Evolutionary conservation across 1,140 invertebrate species (phyloP).

Genomic region (Drosophila arizonae): DNA sequence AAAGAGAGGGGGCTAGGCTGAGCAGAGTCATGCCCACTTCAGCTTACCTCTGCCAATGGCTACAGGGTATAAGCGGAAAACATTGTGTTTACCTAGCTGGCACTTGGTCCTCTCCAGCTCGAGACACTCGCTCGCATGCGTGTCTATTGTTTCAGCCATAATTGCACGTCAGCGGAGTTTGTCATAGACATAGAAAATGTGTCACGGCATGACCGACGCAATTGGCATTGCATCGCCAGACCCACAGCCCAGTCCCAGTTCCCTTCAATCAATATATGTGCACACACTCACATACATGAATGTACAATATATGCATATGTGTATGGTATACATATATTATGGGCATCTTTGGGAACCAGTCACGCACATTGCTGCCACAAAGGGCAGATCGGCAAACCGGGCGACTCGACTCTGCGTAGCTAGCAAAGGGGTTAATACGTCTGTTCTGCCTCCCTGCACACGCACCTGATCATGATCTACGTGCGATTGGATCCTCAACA

Average conservation of each 20-base stretch:
- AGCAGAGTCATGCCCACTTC: too few relatives aligned
- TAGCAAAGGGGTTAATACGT: background rate
- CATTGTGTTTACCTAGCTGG: constrained; percentile 1
- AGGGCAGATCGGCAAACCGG: background rate
- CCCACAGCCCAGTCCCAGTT: too few relatives aligned
- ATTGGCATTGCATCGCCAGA: background rate
- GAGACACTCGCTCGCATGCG: constrained; percentile 12
- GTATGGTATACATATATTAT: too few relatives aligned
- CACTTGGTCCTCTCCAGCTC: background rate
- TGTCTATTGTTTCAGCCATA: constrained; percentile 29
- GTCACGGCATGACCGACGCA: constrained; percentile 18
- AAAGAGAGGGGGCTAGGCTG: too few relatives aligned
- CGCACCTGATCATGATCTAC: constrained; percentile 4
- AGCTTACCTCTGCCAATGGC: background rate
- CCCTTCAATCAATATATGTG: background rate
- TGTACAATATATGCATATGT: background rate
- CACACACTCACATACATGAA: too few relatives aligned
- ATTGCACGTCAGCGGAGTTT: constrained; percentile 29
- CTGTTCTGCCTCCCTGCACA: background rate
- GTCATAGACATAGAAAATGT: constrained; percentile 23
- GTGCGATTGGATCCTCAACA: background rate
- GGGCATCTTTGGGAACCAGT: constrained; percentile 8
- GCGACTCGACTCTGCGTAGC: constrained; percentile 1
- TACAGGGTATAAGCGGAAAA: constrained; percentile 6
- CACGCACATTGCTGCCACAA: constrained; percentile 15